Conservation (phyloP, 2,797 vertebrate species). For the Podarcis siculus region DNA sequence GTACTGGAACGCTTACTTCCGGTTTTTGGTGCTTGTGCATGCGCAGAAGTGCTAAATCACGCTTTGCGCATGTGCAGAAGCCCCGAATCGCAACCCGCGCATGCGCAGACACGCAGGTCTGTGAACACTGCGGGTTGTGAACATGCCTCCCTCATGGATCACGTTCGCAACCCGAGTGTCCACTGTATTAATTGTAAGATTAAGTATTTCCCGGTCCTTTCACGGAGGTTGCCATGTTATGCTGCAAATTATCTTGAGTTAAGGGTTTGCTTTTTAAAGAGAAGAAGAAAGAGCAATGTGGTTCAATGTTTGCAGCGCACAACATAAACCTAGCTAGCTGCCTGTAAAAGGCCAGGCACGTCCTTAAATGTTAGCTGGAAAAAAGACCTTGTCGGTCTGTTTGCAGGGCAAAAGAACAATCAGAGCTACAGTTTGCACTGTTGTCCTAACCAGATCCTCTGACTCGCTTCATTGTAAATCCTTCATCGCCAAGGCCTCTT, state of each 20-base stretch:
- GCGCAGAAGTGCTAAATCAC: no score
- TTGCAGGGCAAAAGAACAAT: conserved; percentile 19
- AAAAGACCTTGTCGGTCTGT: not conserved
- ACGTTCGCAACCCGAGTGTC: no score
- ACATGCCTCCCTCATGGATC: no score
- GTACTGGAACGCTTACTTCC: no score
- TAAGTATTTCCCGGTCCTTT: not conserved
- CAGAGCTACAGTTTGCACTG: not conserved
- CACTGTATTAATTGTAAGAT: not conserved
- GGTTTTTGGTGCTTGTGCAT: no score
- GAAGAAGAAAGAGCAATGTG: not conserved
- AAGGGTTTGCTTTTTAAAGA: not conserved
- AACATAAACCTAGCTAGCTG: not conserved
- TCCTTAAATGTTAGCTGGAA: conserved; percentile 4
- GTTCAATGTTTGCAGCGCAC: not conserved
- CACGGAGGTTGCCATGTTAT: not conserved
- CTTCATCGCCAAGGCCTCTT: not conserved
- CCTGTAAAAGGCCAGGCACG: not conserved
- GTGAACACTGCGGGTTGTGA: no score
- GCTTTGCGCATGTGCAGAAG: no score
- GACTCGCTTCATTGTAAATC: conserved; percentile 17
- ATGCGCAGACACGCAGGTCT: no score
- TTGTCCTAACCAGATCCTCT: not conserved
- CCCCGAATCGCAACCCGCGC: no score
- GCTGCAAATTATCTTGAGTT: not conserved